Conservation (phyloP, 2,113 vertebrate species). For the Picathartes gymnocephalus region DNA sequence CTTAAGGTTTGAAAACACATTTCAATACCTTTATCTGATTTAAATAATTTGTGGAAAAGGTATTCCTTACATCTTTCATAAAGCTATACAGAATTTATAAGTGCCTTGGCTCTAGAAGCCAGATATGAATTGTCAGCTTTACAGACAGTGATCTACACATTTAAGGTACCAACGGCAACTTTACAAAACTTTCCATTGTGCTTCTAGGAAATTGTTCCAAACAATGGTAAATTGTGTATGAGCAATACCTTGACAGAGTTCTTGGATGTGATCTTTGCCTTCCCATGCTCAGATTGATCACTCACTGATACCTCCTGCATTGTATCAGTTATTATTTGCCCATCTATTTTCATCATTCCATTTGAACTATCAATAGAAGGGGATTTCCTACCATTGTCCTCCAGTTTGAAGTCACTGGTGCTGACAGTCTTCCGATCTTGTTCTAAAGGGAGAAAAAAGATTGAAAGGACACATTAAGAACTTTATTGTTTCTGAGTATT, state of each 20-base stretch:
- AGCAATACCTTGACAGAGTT: slow-evolving; percentile 44
- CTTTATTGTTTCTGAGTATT: not conserved
- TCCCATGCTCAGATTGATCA: not conserved
- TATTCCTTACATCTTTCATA: not conserved
- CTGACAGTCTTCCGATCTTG: not conserved
- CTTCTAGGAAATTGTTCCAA: not conserved
- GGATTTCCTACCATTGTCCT: slow-evolving; percentile 2
- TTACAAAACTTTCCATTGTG: not conserved
- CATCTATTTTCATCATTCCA: not conserved
- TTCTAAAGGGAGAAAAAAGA: not conserved
- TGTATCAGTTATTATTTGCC: not conserved
- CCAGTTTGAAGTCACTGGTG: slow-evolving; percentile 3
- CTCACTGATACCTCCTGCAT: not conserved
- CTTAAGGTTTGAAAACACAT: not conserved
- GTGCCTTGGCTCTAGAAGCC: not conserved
- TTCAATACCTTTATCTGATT: not conserved
- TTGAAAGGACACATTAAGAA: not conserved
- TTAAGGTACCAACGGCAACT: not conserved
- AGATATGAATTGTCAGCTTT: not conserved
- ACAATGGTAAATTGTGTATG: not conserved
- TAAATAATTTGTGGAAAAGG: not conserved
- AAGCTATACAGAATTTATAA: not conserved
- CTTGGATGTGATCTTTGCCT: not conserved
- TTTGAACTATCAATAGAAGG: not conserved
- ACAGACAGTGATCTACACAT: not conserved